Conservation (phyloP, 2,797 vertebrate species). For the Protonibea diacanthus region DNA sequence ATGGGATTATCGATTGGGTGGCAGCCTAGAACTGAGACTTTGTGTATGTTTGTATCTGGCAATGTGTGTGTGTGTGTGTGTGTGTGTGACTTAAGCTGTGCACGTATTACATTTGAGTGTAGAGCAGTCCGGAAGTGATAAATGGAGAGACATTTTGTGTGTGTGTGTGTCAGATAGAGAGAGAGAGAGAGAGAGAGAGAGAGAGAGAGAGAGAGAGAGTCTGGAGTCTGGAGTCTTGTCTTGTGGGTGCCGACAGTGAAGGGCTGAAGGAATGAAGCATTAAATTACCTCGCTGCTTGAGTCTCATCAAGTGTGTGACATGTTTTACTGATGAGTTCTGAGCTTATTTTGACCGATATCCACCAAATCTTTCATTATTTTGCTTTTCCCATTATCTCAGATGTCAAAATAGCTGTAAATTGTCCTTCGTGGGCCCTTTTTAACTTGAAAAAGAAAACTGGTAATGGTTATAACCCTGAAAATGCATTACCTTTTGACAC, state of each 20-base stretch:
- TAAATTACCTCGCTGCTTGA: constrained; percentile 64
- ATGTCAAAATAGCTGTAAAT: constrained; percentile 33
- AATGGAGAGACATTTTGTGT: constrained; percentile 35
- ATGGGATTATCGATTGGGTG: constrained; percentile 76
- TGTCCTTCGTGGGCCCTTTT: constrained; percentile 27
- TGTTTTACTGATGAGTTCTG: constrained; percentile 58
- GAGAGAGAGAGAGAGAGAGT: constrained; percentile 9
- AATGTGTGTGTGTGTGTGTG: constrained; percentile 14
- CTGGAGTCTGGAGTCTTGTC: constrained; percentile 39
- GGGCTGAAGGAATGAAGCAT: constrained; percentile 54
- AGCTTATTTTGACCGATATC: constrained; percentile 44
- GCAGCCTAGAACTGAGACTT: constrained; percentile 64
- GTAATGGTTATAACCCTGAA: neutral
- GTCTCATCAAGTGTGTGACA: constrained; percentile 56
- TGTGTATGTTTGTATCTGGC: constrained; percentile 50
- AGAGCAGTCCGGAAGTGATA: constrained; percentile 44
- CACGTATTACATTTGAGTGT: constrained; percentile 10
- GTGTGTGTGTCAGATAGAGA: neutral
- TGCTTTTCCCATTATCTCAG: constrained; percentile 41
- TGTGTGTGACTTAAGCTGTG: constrained; percentile 14
- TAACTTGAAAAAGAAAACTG: constrained; percentile 1
- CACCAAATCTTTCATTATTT: constrained; percentile 39
- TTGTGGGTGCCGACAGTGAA: constrained; percentile 42
- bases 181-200: constrained; percentile 3
- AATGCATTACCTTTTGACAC: neutral